Evolutionary conservation across 2,797 vertebrate species (phyloP).

Genomic region (Rhadinocentrus ornatus): DNA sequence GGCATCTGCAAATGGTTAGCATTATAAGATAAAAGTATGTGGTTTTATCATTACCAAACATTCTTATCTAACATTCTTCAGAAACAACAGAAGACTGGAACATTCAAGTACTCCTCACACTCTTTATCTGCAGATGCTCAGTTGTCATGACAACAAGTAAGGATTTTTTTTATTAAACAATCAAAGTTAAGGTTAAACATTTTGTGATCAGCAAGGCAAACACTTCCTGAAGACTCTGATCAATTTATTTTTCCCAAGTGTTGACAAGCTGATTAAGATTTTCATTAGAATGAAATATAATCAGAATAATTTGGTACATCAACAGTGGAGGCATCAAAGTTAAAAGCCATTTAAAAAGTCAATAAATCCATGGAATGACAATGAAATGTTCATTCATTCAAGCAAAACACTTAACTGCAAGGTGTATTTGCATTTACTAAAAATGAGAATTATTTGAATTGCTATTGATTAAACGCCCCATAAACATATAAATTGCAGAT

Average conservation of each 20-base stretch:
- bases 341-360: neutral
- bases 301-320: neutral
- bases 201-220: neutral
- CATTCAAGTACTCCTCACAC: neutral
- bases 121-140: neutral
- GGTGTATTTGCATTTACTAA: neutral
- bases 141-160: neutral
- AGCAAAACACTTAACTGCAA: neutral
- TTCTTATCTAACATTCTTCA: no score
- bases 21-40: no score
- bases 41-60: no score
- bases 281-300: neutral
- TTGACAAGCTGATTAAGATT: neutral
- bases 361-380: neutral
- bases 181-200: neutral
- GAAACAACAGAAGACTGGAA: no score
- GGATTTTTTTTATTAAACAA: neutral
- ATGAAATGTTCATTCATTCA: neutral
- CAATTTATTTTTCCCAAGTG: neutral
- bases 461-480: neutral
- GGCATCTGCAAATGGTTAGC: no score
- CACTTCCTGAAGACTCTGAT: neutral
- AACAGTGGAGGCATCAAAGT: neutral
- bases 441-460: neutral
- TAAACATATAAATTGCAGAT: neutral